Evolutionary conservation across 2,797 vertebrate species (phyloP), one percentile per base, ranked within the genome.

Genomic region (Arnoldichthys spilopterus): DNA sequence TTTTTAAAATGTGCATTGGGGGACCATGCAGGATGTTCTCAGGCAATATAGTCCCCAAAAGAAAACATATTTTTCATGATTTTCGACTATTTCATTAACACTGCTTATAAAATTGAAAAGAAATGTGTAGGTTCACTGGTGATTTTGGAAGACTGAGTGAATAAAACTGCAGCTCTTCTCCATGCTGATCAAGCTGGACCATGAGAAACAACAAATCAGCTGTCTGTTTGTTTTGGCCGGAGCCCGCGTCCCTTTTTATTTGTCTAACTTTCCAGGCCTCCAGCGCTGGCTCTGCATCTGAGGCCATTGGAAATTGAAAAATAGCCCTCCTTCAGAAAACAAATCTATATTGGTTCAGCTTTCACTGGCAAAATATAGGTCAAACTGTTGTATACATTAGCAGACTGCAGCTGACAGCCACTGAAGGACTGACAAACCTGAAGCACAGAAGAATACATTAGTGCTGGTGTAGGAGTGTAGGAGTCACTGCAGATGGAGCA

Each of bases 181-280:
- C 34, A 28, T 72, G 51, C 63, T 67, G 53, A 78, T 62, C 24
- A 16, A 78, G 56, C 58, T 45, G 62, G 66, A 74, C 54, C 66
- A 59, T n/a, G 51, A 79, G 63, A 75, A 77, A 82, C 37, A 22
- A n/a, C 64, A 34, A 76, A 79, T 64, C 74, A 70, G 20, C 62
- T 28, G 53, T 47, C 51, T 76, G 79, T 83, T 87, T 83, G 54
- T 84, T 66, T 66, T 82, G 79, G 74, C 73, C 56, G 9, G 37
- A 54, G 40, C 49, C 12, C n/a, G 69, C 37, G 64, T 37, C 26
- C 43, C 30, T 28, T 45, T 56, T 59, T 74, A 66, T 82, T 81
- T 77, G 63, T 72, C 8, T 43, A 79, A 84, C 71, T 77, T 64
- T 26, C 15, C 58, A 71, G 76, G 74, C 63, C 71, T 76, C 54